phyloP scores from a whole-genome alignment of 1,140 invertebrate species.

The Drosophila bifasciata region DNA sequence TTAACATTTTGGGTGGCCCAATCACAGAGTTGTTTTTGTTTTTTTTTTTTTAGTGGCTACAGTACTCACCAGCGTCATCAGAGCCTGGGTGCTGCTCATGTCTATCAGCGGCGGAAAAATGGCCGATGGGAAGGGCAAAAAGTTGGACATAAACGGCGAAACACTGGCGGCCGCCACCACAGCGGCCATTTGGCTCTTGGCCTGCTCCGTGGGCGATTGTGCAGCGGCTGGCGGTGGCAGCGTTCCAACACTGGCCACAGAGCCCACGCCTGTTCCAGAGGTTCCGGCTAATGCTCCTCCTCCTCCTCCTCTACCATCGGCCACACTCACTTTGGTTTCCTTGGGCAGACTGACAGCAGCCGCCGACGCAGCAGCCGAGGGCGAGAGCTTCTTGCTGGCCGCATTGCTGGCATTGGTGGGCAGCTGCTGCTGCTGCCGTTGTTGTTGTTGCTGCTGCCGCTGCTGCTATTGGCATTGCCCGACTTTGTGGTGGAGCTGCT shows the following conservation, averaged over 20 bases:
- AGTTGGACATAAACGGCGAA: conserved; percentile 78
- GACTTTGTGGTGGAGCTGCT: conserved; percentile 23
- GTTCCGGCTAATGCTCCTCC: conserved; percentile 18
- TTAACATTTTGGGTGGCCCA: conserved; percentile 31
- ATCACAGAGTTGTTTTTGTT: neutral
- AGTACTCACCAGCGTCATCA: conserved; percentile 79
- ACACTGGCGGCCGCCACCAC: conserved; percentile 73
- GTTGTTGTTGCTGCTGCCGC: conserved; percentile 26
- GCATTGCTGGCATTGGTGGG: conserved; percentile 7
- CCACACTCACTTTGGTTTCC: conserved; percentile 42
- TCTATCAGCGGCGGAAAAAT: conserved; percentile 82
- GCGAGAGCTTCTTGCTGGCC: conserved; percentile 45
- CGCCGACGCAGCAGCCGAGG: conserved; percentile 24
- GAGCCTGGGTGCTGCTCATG: conserved; percentile 83
- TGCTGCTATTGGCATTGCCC: conserved; percentile 11
- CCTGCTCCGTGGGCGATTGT: conserved; percentile 75
- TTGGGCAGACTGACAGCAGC: conserved; percentile 52
- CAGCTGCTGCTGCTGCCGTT: conserved; percentile 31
- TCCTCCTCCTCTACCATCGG: conserved; percentile 9
- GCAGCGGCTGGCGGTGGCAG: conserved; percentile 55
- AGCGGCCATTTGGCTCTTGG: conserved; percentile 76
- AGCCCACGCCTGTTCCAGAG: conserved; percentile 15
- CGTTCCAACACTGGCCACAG: conserved; percentile 20
- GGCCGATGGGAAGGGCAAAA: conserved; percentile 78
- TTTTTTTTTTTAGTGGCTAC: neutral